Evolutionary conservation across 37 sponge, comb jelly and placozoan genomes (phyloP).

Genomic region (Cliona cf. orientalis): DNA sequence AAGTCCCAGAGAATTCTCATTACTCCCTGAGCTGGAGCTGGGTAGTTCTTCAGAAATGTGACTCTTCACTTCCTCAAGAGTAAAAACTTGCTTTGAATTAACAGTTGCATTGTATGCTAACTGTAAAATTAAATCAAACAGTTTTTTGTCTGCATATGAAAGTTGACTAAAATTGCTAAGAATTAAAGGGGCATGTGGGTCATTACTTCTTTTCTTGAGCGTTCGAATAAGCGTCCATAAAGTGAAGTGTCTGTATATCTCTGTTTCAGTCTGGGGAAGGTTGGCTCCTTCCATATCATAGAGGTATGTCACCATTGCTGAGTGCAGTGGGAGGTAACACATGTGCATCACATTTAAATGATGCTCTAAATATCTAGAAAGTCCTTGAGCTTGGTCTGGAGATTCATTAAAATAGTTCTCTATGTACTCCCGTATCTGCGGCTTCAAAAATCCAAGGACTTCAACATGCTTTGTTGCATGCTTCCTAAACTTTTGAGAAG

Average conservation of each 20-base stretch:
- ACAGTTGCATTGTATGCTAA: slow-evolving; percentile 14
- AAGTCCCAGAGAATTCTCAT: slow-evolving; percentile 8
- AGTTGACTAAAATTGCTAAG: neutral
- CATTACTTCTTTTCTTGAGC: neutral
- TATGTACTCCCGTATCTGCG: slow-evolving; percentile 19
- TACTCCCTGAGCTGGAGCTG: neutral
- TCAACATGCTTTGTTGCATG: slow-evolving; percentile 11
- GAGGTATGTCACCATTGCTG: slow-evolving; percentile 20
- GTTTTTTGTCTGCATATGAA: neutral
- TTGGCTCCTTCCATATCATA: neutral
- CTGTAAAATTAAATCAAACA: neutral
- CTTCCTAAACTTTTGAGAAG: neutral
- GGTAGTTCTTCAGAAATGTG: neutral
- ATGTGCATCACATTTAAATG: slow-evolving; percentile 31
- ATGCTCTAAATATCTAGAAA: neutral
- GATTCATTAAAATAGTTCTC: neutral
- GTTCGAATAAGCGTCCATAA: neutral
- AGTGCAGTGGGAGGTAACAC: slow-evolving; percentile 41
- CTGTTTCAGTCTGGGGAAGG: slow-evolving; percentile 31
- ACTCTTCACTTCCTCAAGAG: neutral
- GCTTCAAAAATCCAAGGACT: slow-evolving; percentile 24
- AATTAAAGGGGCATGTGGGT: neutral
- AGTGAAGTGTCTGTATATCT: slow-evolving; percentile 19
- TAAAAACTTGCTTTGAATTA: neutral
- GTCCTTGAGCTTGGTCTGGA: neutral